phyloP scores from a whole-genome alignment of 2,797 vertebrate species.

The Sebastes cheni region DNA sequence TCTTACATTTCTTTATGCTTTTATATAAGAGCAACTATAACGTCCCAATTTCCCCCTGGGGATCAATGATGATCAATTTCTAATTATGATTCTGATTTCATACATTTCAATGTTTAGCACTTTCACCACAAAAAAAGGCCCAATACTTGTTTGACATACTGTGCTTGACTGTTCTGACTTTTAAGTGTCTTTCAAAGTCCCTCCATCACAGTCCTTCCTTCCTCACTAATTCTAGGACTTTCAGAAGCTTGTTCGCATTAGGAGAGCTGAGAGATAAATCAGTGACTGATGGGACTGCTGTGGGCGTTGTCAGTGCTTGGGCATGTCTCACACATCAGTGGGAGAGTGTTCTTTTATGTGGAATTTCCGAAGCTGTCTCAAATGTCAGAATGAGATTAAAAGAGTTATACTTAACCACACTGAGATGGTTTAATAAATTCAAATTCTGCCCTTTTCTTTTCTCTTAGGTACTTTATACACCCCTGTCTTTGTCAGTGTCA shows the following conservation, averaged over 20 bases:
- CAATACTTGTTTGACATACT: neutral
- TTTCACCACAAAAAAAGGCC: neutral
- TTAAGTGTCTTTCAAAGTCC: neutral
- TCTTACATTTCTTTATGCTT: too few relatives aligned
- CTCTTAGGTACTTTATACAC: neutral
- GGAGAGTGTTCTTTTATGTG: neutral
- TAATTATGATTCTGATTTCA: neutral
- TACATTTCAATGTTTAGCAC: neutral
- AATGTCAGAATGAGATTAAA: neutral
- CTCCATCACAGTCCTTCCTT: neutral
- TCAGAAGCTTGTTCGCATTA: neutral
- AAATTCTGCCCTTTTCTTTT: neutral
- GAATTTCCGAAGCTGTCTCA: neutral
- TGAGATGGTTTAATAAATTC: neutral
- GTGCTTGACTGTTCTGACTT: neutral
- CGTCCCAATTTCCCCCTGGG: too few relatives aligned
- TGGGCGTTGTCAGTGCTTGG: neutral
- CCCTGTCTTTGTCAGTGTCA: neutral
- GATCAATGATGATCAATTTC: too few relatives aligned
- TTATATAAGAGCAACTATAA: too few relatives aligned
- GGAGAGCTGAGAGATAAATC: constrained; percentile 21
- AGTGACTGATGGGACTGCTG: constrained; percentile 4
- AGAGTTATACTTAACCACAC: neutral
- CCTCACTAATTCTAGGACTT: neutral
- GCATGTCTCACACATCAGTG: constrained; percentile 10